Conservation (phyloP, 1,140 invertebrate species). For the Caerostris extrusa region DNA sequence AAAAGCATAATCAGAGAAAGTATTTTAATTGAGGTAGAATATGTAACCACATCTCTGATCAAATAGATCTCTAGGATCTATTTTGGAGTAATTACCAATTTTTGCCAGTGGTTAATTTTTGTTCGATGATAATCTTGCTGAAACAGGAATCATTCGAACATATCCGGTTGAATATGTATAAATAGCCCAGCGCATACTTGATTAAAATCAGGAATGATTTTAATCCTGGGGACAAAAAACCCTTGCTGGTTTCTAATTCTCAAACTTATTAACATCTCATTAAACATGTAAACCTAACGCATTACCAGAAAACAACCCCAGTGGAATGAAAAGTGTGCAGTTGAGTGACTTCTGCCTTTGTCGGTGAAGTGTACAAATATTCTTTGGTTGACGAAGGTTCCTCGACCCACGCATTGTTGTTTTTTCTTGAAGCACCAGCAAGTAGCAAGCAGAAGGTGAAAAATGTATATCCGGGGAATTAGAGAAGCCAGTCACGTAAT, state of each 20-base stretch:
- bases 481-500: conserved; percentile 60
- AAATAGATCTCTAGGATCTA: too few species aligned
- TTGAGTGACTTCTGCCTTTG: conserved; percentile 17
- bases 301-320: too few species aligned
- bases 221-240: not conserved
- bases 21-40: too few species aligned
- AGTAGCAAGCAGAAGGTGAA: conserved; percentile 11
- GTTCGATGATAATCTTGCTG: too few species aligned
- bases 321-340: not conserved
- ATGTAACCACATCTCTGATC: too few species aligned
- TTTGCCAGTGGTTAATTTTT: too few species aligned
- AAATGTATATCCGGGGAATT: conserved; percentile 51
- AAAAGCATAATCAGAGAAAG: too few species aligned
- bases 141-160: too few species aligned
- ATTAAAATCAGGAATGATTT: not conserved
- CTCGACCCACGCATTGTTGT: not conserved
- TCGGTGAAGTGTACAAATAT: conserved; percentile 47
- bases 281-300: not conserved
- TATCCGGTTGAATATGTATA: not conserved
- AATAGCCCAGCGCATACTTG: not conserved
- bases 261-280: not conserved
- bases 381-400: not conserved
- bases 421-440: not conserved
- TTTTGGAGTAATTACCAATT: too few species aligned
- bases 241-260: not conserved